These are phyloP conservation scores for Teleopsis dalmanni DNA, from an alignment of 1,140 invertebrate genomes.

Conservation along the genomic window DNA sequence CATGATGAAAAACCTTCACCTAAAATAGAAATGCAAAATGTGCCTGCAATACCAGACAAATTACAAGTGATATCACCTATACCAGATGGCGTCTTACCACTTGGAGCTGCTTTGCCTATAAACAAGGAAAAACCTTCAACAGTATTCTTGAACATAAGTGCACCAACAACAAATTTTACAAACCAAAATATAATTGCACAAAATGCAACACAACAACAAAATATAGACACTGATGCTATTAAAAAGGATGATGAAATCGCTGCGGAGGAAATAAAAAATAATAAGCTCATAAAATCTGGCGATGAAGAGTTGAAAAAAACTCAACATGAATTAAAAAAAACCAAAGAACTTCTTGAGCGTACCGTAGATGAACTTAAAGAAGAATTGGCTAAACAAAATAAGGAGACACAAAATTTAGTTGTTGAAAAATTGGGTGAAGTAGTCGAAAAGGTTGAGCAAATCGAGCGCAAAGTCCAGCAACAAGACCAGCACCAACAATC, in stretches of 20 bases:
- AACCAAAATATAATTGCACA: background rate
- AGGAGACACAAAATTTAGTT: constrained; percentile 24
- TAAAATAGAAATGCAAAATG: no score
- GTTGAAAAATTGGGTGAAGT: constrained; percentile 20
- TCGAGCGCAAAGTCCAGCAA: constrained; percentile 13
- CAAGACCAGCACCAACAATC: constrained; percentile 6
- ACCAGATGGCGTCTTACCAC: no score
- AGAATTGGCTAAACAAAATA: constrained; percentile 36
- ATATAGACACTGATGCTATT: constrained; percentile 41
- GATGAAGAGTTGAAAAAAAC: constrained; percentile 42
- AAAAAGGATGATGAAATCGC: constrained; percentile 51
- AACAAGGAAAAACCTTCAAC: no score
- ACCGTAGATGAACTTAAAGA: constrained; percentile 48
- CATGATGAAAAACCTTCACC: no score
- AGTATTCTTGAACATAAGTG: no score
- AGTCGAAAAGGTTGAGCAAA: constrained; percentile 20
- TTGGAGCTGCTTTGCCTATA: no score
- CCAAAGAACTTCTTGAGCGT: constrained; percentile 48
- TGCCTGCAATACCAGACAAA: no score
- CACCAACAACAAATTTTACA: background rate
- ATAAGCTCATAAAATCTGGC: constrained; percentile 41
- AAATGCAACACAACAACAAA: constrained; percentile 11
- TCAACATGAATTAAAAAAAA: constrained; percentile 50
- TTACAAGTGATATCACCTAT: no score
- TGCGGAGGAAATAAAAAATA: constrained; percentile 39